Evolutionary conservation across 2,888 invertebrate genomes (phyloP).

Genomic region (Noctua fimbriata): DNA sequence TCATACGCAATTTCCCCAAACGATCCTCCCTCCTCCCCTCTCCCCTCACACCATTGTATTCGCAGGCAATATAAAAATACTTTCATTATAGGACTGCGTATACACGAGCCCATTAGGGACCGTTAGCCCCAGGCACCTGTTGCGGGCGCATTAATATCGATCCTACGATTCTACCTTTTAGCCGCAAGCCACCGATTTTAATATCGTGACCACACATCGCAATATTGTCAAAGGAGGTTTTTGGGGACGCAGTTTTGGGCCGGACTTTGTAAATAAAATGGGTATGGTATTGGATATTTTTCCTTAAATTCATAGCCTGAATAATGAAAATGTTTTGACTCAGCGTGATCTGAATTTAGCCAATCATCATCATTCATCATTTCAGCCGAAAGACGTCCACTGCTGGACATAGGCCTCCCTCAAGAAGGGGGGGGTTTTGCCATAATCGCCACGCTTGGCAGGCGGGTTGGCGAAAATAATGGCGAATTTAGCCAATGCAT

Average conservation of each 20-base stretch:
- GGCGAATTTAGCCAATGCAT: not conserved
- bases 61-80: conserved; percentile 53
- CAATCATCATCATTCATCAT: no score
- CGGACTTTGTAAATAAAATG: not conserved
- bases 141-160: conserved; percentile 72
- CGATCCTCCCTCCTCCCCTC: not conserved
- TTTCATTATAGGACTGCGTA: conserved; percentile 57
- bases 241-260: not conserved
- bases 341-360: no score
- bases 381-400: no score
- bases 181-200: conserved; percentile 39
- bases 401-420: no score
- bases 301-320: not conserved
- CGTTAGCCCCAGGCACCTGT: conserved; percentile 68
- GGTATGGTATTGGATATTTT: not conserved
- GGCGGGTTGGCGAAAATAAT: no score
- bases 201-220: conserved; percentile 36
- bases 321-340: not conserved
- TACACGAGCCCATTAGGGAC: conserved; percentile 60
- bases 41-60: conserved; percentile 30
- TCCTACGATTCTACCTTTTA: conserved; percentile 29
- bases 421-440: no score
- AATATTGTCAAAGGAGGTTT: conserved; percentile 32
- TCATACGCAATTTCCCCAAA: conserved; percentile 29
- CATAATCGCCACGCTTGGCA: no score